Conservation (phyloP, 1,140 invertebrate species). For the Brachionus sp. region DNA sequence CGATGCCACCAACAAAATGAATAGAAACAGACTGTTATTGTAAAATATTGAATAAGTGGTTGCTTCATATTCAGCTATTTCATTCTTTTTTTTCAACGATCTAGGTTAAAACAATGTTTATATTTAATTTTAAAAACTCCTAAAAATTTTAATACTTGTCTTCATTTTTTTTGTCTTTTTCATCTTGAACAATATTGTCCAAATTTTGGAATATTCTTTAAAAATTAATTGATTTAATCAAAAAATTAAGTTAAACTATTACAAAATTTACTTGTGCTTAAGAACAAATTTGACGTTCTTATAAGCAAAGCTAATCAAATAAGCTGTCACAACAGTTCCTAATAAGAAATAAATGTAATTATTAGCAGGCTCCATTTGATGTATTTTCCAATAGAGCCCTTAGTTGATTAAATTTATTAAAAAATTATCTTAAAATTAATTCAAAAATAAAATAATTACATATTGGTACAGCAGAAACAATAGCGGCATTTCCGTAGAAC, state of each 20-base stretch:
- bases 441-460: constrained; percentile 65
- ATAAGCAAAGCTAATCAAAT: constrained; percentile 89
- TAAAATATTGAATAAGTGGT: constrained; percentile 98
- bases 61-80: constrained; percentile 97
- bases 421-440: neutral
- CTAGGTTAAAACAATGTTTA: neutral
- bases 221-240: constrained; percentile 45
- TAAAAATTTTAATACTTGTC: constrained; percentile 11
- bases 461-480: constrained; percentile 90
- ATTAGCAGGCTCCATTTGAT: constrained; percentile 86
- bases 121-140: neutral
- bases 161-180: constrained; percentile 67
- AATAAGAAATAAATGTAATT: constrained; percentile 78
- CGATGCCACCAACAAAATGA: constrained; percentile 85
- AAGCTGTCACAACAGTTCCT: constrained; percentile 81
- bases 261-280: constrained; percentile 78
- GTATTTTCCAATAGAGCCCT: constrained; percentile 98
- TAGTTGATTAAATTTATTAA: constrained; percentile 50
- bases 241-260: constrained; percentile 31
- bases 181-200: constrained; percentile 88
- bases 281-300: constrained; percentile 96
- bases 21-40: constrained; percentile 93
- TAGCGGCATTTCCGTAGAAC: constrained; percentile 96
- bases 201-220: constrained; percentile 80
- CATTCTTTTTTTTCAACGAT: constrained; percentile 97